phyloP scores from a whole-genome alignment of 2,797 vertebrate species.

The Takifugu rubripes region DNA sequence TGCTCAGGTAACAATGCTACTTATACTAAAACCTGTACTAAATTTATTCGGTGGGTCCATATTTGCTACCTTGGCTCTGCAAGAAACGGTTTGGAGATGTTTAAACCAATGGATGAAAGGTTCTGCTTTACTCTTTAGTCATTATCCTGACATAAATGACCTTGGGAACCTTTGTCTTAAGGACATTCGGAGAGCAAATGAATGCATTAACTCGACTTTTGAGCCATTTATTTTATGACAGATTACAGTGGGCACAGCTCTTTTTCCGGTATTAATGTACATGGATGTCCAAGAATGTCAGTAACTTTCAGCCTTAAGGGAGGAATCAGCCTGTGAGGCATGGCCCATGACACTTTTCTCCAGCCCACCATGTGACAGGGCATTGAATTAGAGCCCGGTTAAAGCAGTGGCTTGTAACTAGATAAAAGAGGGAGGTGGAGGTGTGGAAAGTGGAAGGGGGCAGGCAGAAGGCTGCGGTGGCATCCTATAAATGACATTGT shows the following conservation, averaged over 20 bases:
- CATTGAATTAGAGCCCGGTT: slow-evolving; percentile 69
- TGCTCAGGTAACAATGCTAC: no score
- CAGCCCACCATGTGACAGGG: slow-evolving; percentile 44
- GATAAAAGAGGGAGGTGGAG: slow-evolving; percentile 69
- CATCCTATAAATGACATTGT: slow-evolving; percentile 83
- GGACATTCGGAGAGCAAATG: not conserved
- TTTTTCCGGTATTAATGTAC: slow-evolving; percentile 10
- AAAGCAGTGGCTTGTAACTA: slow-evolving; percentile 71
- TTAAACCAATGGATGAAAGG: no score
- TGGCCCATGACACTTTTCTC: slow-evolving; percentile 42
- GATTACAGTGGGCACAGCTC: not conserved
- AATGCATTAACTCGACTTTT: not conserved
- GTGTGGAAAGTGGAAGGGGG: slow-evolving; percentile 22
- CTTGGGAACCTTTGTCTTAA: no score
- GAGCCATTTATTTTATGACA: slow-evolving; percentile 7
- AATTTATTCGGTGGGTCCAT: no score
- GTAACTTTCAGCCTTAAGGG: slow-evolving; percentile 25
- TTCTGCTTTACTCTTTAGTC: no score
- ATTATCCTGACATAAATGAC: no score
- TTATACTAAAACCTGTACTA: no score
- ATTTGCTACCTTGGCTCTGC: no score
- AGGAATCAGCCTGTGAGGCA: slow-evolving; percentile 48
- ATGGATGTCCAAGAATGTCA: slow-evolving; percentile 9
- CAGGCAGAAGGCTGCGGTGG: slow-evolving; percentile 55
- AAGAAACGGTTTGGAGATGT: no score